Evolutionary conservation across 2,113 vertebrate genomes (phyloP).

Genomic region (Chaenogobius annularis): DNA sequence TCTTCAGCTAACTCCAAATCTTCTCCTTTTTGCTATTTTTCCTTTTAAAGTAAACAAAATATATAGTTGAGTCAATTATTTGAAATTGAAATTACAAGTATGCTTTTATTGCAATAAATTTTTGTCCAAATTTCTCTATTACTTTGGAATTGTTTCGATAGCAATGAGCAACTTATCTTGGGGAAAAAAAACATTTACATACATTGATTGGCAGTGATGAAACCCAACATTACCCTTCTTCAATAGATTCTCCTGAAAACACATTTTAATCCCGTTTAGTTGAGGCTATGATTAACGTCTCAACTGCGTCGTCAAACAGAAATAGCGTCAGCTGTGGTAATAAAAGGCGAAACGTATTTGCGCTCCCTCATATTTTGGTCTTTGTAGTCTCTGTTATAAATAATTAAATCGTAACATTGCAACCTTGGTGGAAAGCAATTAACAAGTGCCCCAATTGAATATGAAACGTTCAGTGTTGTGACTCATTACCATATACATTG

Average conservation of each 20-base stretch:
- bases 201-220: neutral
- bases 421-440: constrained; percentile 43
- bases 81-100: no score
- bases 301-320: neutral
- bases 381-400: constrained; percentile 26
- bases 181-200: no score
- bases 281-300: neutral
- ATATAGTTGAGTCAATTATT: no score
- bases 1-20: no score
- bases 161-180: no score
- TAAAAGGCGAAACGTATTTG: constrained; percentile 18
- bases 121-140: neutral
- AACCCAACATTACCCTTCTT: neutral
- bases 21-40: no score
- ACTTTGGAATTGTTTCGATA: neutral
- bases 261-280: constrained; percentile 8
- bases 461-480: neutral
- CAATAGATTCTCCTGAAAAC: neutral
- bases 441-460: constrained; percentile 21
- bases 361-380: constrained; percentile 14
- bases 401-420: constrained; percentile 48
- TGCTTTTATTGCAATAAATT: no score
- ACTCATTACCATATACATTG: neutral
- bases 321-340: neutral
- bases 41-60: no score